Percentiles rank a stretch among this genome's conserved stretches.
Conservation (phyloP, 2,888 invertebrate genomes). For the Galerucella pusilla region DNA sequence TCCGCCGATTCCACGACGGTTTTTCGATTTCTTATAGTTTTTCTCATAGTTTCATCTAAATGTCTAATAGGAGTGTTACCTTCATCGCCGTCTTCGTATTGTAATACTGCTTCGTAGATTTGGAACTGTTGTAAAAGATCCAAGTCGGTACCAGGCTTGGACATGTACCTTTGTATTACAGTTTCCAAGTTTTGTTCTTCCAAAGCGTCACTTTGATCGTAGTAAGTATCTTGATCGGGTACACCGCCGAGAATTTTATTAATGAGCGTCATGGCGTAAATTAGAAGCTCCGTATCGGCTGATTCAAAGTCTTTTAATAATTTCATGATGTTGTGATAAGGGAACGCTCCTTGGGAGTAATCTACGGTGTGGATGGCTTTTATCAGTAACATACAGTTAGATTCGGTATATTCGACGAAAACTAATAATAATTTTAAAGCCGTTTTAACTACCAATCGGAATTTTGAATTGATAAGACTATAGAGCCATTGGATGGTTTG, state of each 20-base stretch:
- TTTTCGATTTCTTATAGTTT: slow-evolving; percentile 78
- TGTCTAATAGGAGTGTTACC: slow-evolving; percentile 74
- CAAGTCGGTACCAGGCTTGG: slow-evolving; percentile 91
- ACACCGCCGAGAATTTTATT: slow-evolving; percentile 95
- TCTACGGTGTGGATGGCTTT: slow-evolving; percentile 91
- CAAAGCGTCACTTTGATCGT: slow-evolving; percentile 95
- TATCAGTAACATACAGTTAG: slow-evolving; percentile 91
- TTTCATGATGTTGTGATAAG: slow-evolving; percentile 73
- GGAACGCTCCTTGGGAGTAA: slow-evolving; percentile 71
- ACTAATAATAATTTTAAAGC: slow-evolving; percentile 95
- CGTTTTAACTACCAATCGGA: slow-evolving; percentile 97
- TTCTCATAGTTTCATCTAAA: slow-evolving; percentile 76
- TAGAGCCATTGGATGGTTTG: slow-evolving; percentile 98
- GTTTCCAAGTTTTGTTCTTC: slow-evolving; percentile 94
- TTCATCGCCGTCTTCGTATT: slow-evolving; percentile 87
- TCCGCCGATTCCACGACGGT: slow-evolving; percentile 73
- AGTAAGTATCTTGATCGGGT: slow-evolving; percentile 95
- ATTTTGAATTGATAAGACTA: slow-evolving; percentile 89
- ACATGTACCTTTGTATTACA: slow-evolving; percentile 89
- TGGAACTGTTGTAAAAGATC: slow-evolving; percentile 94
- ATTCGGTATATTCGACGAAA: slow-evolving; percentile 98
- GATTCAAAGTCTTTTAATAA: slow-evolving; percentile 94
- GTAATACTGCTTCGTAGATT: slow-evolving; percentile 92
- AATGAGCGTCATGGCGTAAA: slow-evolving; percentile 95
- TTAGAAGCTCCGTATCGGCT: slow-evolving; percentile 95